Evolutionary conservation across 2,113 vertebrate genomes (phyloP), one percentile per base, ranked within the genome.

Genomic region (Balaeniceps rex): DNA sequence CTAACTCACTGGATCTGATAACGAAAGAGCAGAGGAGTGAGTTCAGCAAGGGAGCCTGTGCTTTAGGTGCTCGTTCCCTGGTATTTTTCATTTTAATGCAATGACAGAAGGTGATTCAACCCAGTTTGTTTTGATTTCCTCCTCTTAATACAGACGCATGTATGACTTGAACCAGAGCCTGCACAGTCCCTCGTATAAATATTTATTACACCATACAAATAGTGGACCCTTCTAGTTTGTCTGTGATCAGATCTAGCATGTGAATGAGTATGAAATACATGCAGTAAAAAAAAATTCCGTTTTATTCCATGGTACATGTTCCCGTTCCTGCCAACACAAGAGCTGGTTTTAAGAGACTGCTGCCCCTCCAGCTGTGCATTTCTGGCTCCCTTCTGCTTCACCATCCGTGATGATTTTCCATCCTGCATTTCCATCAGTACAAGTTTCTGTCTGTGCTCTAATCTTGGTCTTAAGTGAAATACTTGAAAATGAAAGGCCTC

Each of bases 51-150:
- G 44, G 19, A 83, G 42, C n/a, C 58, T 9, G 3, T 68, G 78
- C 63, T 84, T 90, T 83, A 85, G 82, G 60, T 95, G 60, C 82
- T 91, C 14, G 5, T 90, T 95, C 33, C 33, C 66, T 90, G 78
- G 29, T 19, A 44, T 94, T 88, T 90, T 74, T 87, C 64, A 84
- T 92, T 94, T 82, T 77, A 88, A 86, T 85, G 71, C 71, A 86
- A 33, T 65, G 75, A 46, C 75, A 90, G 89, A 88, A 90, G 64
- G 71, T 83, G 79, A 83, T 88, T 47, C 55, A 86, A 77, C 21
- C 22, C 75, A 64, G 71, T 95, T 87, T 94, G 87, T 91, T 95
- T 95, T 91, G 60, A 75, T 94, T 96, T 91, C 55, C 47, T 40
- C 19, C 68, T 90, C 68, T 90, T 93, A 80, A 83, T 77, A 70